These are phyloP conservation scores for Platyrinchus mystaceus DNA, from an alignment of 2,797 vertebrate genomes.

Conservation along the genomic window DNA sequence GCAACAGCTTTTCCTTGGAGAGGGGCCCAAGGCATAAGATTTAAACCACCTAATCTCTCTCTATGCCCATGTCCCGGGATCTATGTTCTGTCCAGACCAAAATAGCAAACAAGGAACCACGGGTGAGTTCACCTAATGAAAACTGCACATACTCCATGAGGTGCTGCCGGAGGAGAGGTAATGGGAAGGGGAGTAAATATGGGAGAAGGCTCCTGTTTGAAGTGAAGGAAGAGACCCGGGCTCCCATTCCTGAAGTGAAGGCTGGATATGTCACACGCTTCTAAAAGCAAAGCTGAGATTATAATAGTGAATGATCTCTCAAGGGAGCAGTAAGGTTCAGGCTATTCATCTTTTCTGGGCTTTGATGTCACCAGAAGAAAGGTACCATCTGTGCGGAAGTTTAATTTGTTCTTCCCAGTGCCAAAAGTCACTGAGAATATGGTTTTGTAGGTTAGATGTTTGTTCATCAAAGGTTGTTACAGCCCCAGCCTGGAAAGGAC, in stretches of 20 bases:
- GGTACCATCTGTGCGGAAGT: not conserved
- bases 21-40: constrained; percentile 57
- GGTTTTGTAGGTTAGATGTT: not conserved
- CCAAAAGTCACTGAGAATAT: not conserved
- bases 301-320: not conserved
- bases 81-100: not conserved
- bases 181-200: not conserved
- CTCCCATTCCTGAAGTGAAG: not conserved
- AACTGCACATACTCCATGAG: not conserved
- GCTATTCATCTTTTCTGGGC: not conserved
- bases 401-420: not conserved
- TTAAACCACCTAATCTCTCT: constrained; percentile 52
- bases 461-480: not conserved
- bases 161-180: not conserved
- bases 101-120: constrained; percentile 6
- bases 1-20: constrained; percentile 66
- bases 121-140: not conserved
- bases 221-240: not conserved
- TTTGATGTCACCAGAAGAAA: not conserved
- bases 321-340: not conserved
- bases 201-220: not conserved
- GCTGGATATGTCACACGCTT: not conserved
- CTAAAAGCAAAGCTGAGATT: not conserved
- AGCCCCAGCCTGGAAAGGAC: not conserved
- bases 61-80: not conserved